Evolutionary conservation across 2,113 vertebrate genomes (phyloP).

Genomic region (Lanius ludovicianus): DNA sequence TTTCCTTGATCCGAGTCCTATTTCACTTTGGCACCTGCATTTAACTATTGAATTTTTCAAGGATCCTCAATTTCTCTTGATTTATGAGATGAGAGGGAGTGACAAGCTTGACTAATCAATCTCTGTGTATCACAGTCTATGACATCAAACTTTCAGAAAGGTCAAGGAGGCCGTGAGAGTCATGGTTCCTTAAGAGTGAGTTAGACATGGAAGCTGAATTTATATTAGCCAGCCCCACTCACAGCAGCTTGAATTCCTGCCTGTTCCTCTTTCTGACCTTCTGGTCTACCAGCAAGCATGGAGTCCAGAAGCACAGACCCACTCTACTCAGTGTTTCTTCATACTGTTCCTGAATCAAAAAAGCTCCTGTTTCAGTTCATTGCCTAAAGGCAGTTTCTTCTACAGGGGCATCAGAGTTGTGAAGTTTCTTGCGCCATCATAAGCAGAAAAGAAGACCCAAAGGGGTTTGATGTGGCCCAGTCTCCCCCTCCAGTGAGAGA

Average conservation of each 20-base stretch:
- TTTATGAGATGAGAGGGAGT: neutral
- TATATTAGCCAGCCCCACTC: neutral
- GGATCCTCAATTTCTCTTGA: neutral
- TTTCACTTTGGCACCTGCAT: neutral
- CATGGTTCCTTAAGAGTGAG: neutral
- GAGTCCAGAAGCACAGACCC: neutral
- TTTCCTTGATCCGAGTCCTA: neutral
- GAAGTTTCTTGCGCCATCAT: neutral
- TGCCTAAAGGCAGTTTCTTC: neutral
- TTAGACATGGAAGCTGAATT: neutral
- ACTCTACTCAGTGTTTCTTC: neutral
- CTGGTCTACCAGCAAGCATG: neutral
- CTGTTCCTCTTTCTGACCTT: neutral
- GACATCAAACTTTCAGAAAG: neutral
- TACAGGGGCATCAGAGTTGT: neutral
- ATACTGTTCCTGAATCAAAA: neutral
- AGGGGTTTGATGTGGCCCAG: neutral
- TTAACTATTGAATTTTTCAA: neutral
- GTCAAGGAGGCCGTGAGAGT: neutral
- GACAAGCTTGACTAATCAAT: conserved; percentile 17
- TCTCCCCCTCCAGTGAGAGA: neutral
- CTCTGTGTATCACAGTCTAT: neutral
- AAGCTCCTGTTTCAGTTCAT: neutral
- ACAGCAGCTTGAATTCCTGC: neutral
- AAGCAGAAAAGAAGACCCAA: neutral